Base-by-base conservation (phyloP, 1,140 invertebrate genomes). In the Aphaenogaster floridana region DNA sequence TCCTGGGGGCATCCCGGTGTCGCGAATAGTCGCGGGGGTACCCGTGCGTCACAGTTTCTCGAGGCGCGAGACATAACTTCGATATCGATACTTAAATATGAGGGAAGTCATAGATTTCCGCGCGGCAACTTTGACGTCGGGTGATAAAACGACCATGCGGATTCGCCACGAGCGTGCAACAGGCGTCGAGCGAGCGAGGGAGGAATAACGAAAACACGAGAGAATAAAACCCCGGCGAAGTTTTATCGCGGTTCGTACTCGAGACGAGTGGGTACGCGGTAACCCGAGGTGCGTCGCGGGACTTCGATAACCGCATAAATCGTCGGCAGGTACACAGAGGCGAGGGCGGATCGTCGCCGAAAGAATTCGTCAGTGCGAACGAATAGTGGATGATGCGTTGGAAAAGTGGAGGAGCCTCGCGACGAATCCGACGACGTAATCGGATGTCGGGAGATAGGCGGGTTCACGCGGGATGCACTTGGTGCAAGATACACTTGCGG, bases 331-430 rank as follows among this genome's bases (percentile, higher is more conserved):
- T 80, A 69, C 42, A 11, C 39, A 13, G 11, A n/a, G 11, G 39
- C n/a, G 64, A 68, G 17, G 39, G 39, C 21, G 64, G 17, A 39
- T 66, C 64, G 17, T n/a, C 64, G 39, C 8, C 36, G 5, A 76
- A 36, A 42, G 52, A 39, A 71, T 71, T 71, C 17, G 13, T 17
- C 66, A 21, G 15, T 80, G n/a, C 28, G 34, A 66, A 79, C 61
- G 42, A 66, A 86, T 36, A 4, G 36, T 28, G 63, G 45, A 61
- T 64, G 48, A 68, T 69, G 72, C 76, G 63, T 64, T 28, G 48
- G 77, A 78, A 78, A 90, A 90, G 86, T 91, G 63, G 89, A 90
- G 86, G 81, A 91, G 87, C 86, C 86, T 90, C 52, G 85, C 63
- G 84, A 77, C 64, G 81, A 83, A 91, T 91, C 90, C 85, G 83